Evolutionary conservation across 2,113 vertebrate genomes (phyloP).

Genomic region (human): GRCh38 chr11:127768001-127768500

Average conservation of each 20-base stretch:
- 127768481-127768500: not conserved
- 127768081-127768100: conserved; percentile 33
- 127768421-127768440: not conserved
- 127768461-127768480: not conserved
- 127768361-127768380: not conserved
- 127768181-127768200: not conserved
- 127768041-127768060: conserved; percentile 7
- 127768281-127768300: not conserved
- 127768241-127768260: not conserved
- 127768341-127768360: not conserved
- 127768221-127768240: conserved; percentile 6
- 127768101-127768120: not conserved
- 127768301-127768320: not conserved
- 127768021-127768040: not conserved
- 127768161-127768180: no score
- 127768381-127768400: not conserved
- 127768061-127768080: conserved; percentile 15
- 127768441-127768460: not conserved
- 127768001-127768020: not conserved
- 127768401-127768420: not conserved
- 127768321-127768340: not conserved
- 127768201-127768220: conserved; percentile 41
- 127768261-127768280: not conserved
- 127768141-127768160: not conserved
- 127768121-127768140: conserved; percentile 37